phyloP scores from a whole-genome alignment of 2,797 vertebrate genomes.

The Malurus splendens region DNA sequence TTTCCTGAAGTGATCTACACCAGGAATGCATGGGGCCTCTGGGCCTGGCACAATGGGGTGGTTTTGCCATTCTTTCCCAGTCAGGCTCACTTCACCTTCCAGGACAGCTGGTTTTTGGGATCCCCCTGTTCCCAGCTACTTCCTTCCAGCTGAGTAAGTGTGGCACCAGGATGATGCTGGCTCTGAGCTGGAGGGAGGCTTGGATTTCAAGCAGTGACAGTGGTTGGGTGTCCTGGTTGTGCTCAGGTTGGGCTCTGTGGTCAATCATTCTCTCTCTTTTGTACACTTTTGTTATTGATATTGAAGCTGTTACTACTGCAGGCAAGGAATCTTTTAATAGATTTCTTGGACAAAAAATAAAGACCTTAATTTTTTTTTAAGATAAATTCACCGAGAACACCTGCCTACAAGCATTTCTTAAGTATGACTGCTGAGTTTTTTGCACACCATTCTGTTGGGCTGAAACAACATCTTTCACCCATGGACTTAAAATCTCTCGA shows the following conservation, averaged over 20 bases:
- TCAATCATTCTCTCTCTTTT: not conserved
- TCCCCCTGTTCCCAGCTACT: not conserved
- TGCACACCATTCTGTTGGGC: not conserved
- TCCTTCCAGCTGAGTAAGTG: not conserved
- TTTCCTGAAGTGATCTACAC: not conserved
- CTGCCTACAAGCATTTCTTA: not conserved
- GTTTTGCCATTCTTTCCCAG: too few species aligned
- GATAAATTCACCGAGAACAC: not conserved
- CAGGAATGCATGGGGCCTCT: too few species aligned
- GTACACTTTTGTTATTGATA: not conserved
- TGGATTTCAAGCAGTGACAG: not conserved
- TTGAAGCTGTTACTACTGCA: not conserved
- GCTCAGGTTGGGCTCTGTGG: not conserved
- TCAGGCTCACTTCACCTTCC: not conserved
- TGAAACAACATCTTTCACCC: not conserved
- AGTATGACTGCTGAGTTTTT: not conserved
- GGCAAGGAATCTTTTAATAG: too few species aligned
- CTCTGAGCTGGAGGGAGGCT: not conserved
- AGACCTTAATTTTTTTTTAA: not conserved
- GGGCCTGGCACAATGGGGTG: not conserved
- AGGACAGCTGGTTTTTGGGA: not conserved
- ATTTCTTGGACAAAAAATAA: too few species aligned
- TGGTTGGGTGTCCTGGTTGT: rapidly evolving
- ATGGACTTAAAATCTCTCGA: not conserved
- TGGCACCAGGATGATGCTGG: not conserved